Evolutionary conservation across 2,113 vertebrate species (phyloP), one percentile per base, ranked within the genome.

Genomic region (Emydocephalus ijimae): DNA sequence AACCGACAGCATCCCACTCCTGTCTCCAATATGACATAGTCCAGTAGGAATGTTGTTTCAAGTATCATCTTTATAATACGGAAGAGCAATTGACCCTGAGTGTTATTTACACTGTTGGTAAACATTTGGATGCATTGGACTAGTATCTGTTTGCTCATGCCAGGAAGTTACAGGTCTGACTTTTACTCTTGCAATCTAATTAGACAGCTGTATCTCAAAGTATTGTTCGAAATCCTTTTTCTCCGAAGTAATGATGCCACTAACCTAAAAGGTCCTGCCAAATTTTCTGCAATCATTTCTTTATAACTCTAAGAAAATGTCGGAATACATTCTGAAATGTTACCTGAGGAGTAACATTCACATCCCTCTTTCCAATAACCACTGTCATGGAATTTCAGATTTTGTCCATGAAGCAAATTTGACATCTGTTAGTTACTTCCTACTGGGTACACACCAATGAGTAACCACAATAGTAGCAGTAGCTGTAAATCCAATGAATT

Each of bases 31-130:
- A 43, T 43, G 34, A 81, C 7, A 39, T 39, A 81, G 24, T 56
- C 74, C 45, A 57, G 45, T 57, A 43, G 18, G 18, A 48, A 88
- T 69, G 61, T 59, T 81, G 74, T 88, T 88, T 88, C 91, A 74
- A 87, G 57, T 88, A 50, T 61, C 91, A 86, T 87, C 61, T 91
- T 87, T 87, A 91, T 87, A 64, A 87, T 39, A 34, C 74, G 86
- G n/a, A 26, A 23, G 45, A 54, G 61, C 88, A 61, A n/a, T 55
- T 69, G 45, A 87, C 11, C 21, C 18, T 26, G n/a, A 29, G 50
- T 11, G 39, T 69, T 34, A 55, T 92, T 92, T 43, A 59, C 48
- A 88, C n/a, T 20, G 26, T 64, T 87, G 56, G 26, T 11, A 64
- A 64, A 45, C 56, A 88, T 52, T 26, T 91, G 57, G 48, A 50